Base-by-base conservation (phyloP, 2,797 vertebrate genomes). In the Pterois miles region DNA sequence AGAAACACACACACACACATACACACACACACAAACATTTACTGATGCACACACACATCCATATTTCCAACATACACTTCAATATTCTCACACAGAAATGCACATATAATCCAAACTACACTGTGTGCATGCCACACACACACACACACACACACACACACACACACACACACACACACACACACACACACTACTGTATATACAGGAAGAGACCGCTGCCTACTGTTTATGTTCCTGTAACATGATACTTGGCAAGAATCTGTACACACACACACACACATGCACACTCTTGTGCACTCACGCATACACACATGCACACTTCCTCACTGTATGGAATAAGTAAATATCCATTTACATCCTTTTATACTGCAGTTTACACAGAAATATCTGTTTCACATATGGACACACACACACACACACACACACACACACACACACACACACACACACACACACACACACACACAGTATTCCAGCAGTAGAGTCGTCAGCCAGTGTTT, bases 201-300 rank as follows among this genome's bases (percentile, higher is more conserved):
- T 89, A 91, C 90, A 89, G 90, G 88, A 93, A 86, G 79, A 80
- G 84, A 73, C 86, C 50, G 65, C 85, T 82, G 86, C 76, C 68
- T 77, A 82, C 78, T 89, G 89, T 93, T 94, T 94, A 92, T 89
- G 72, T 90, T 93, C 83, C 75, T 85, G 92, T 87, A 92, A 95
- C 27, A 27, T 76, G 87, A 93, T 92, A 90, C 88, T 74, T 89
- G 77, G 78, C 81, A 76, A 71, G 71, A 81, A 76, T 74, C 65
- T 71, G 57, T 23, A 68, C 68, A 87, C 64, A 80, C 72, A 52
- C 52, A 53, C 59, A 67, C 50, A 58, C 57, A 20, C 43, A 46
- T 46, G 65, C 50, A 58, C 57, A 20, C 43, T 20, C 20, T 46
- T 46, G 43, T 46, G 62, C 72, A 68, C 80, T 79, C 72, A 69